Evolutionary conservation across 2,888 invertebrate species (phyloP), one percentile per base, ranked within the genome.

Genomic region (Tiliacea aurago): DNA sequence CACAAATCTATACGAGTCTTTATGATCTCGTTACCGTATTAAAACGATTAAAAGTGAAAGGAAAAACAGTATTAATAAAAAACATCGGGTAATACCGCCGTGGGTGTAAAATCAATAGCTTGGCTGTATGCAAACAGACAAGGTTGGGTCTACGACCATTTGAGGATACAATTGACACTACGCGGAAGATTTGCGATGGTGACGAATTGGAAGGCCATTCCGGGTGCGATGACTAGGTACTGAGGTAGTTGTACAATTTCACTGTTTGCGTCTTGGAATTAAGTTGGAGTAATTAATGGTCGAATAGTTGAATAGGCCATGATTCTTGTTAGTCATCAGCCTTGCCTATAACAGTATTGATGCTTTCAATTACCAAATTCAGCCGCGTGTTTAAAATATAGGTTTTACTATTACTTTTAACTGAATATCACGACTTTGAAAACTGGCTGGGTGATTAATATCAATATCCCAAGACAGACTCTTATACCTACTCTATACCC

Each of bases 71-170:
- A 56, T 66, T 73, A 70, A 45, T 69, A 66, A 63, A 76, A 70
- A 66, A 74, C 53, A 63, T 69, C 64, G 53, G 51, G 63, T 79
- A 74, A 49, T 73, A 65, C 20, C 41, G 7, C 2, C 37, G 89
- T 89, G 84, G 89, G 89, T 75, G 88, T 86, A 70, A 64, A 85
- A 88, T 87, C 84, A 79, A 84, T 84, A 75, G 62, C 45, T 41
- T 20, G 61, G 13, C 23, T 67, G 59, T 73, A 83, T 77, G 78
- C 73, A 83, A 82, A 76, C 69, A 10, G 74, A 70, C 89, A 87
- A 89, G 89, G 89, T 53, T 56, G 59, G 61, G 41, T 70, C 58
- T 63, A 41, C 68, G 51, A 67, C 84, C 86, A 79, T 87, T 84
- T 84, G 76, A 53, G 79, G 76, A 83, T 70, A 84, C 80, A 84